Evolutionary conservation across 2,888 invertebrate species (phyloP).

Genomic region (Kryphioiulus occultus): DNA sequence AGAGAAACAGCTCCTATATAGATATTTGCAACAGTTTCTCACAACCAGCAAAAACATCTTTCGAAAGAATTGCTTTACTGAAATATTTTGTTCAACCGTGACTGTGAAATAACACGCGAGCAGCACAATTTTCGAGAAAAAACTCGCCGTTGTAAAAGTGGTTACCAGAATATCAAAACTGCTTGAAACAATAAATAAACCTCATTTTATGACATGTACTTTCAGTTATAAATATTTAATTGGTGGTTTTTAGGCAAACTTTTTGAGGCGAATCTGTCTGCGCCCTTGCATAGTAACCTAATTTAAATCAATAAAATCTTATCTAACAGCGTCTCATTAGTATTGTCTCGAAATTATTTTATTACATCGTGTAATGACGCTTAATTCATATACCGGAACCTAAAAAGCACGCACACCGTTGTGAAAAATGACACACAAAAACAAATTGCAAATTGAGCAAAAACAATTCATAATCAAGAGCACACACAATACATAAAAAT

Average conservation of each 20-base stretch:
- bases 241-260: too few species aligned
- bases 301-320: neutral
- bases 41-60: neutral
- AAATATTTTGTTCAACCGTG: neutral
- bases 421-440: neutral
- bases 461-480: neutral
- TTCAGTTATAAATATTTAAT: too few species aligned
- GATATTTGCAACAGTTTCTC: neutral
- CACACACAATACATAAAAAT: neutral
- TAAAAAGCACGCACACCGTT: neutral
- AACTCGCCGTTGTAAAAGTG: too few species aligned
- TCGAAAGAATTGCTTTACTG: neutral
- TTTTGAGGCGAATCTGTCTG: too few species aligned
- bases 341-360: neutral
- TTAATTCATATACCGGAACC: neutral
- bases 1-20: neutral
- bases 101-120: neutral
- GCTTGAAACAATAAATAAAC: too few species aligned
- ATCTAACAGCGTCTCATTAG: neutral
- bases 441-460: neutral
- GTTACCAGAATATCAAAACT: too few species aligned
- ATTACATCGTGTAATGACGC: neutral
- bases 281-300: neutral
- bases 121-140: too few species aligned
- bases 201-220: too few species aligned